Conservation (phyloP, 2,113 vertebrate species). For the Gymnobelideus leadbeateri region DNA sequence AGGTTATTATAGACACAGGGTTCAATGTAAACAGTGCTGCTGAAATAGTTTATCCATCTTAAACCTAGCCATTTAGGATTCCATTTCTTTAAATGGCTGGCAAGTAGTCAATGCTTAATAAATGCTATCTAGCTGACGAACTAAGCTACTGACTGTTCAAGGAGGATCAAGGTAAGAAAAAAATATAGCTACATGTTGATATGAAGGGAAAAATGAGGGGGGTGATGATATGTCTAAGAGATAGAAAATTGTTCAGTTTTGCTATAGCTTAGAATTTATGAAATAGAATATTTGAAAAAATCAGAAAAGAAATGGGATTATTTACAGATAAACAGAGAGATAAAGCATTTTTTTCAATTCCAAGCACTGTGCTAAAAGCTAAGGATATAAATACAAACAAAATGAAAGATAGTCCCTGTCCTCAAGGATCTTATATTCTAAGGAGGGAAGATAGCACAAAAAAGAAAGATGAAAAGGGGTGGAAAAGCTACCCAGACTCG, state of each 20-base stretch:
- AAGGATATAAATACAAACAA: background rate
- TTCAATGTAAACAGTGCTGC: background rate
- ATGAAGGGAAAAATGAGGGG: too few species aligned
- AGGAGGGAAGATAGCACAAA: background rate
- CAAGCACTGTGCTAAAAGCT: background rate
- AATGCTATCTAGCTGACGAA: background rate
- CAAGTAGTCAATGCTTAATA: background rate
- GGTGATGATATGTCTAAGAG: background rate
- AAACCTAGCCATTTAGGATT: background rate
- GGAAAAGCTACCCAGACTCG: background rate
- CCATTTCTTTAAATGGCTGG: background rate
- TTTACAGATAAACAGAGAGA: too few species aligned
- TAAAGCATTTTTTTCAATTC: too few species aligned
- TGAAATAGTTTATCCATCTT: background rate
- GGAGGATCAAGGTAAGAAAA: background rate
- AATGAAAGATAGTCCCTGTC: background rate
- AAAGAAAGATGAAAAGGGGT: background rate
- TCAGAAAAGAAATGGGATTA: too few species aligned
- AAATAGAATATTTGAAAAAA: too few species aligned
- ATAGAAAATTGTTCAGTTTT: background rate
- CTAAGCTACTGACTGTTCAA: background rate
- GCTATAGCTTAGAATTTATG: too few species aligned
- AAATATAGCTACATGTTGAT: background rate
- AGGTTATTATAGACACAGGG: background rate
- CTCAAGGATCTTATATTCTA: background rate